Evolutionary conservation across 2,797 vertebrate genomes (phyloP).

Genomic region (Thunnus albacares): DNA sequence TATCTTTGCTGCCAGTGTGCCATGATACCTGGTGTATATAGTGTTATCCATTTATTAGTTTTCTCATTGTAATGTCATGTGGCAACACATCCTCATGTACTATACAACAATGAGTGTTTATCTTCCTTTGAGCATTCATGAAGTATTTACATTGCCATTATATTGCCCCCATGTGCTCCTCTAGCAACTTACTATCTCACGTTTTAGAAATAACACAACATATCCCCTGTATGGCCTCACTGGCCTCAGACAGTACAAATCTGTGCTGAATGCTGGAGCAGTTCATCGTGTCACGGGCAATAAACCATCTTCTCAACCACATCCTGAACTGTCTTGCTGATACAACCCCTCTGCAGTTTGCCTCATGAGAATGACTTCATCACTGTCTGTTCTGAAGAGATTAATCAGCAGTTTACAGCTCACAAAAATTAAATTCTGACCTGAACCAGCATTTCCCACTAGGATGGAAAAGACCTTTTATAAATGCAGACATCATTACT

Average conservation of each 20-base stretch:
- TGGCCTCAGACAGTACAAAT: conserved; percentile 37
- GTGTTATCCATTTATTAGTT: neutral
- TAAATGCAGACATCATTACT: neutral
- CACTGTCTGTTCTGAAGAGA: neutral
- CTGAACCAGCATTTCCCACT: conserved; percentile 12
- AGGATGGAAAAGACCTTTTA: conserved; percentile 18
- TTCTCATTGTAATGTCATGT: neutral
- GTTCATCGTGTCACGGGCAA: conserved; percentile 35
- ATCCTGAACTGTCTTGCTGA: conserved; percentile 22
- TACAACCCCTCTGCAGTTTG: neutral
- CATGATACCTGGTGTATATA: neutral
- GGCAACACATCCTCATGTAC: neutral
- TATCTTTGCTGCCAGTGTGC: neutral
- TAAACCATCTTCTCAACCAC: conserved; percentile 47
- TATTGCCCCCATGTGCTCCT: neutral
- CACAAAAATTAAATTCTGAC: conserved; percentile 22
- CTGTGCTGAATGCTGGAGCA: conserved; percentile 7
- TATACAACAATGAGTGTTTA: neutral
- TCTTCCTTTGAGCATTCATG: neutral
- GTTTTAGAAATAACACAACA: conserved; percentile 21
- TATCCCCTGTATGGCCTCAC: conserved; percentile 24
- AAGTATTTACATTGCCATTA: neutral
- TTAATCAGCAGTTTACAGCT: conserved; percentile 14
- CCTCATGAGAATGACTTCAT: conserved; percentile 16
- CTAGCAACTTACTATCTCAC: neutral